Percentiles rank a stretch among this genome's conserved stretches.
phyloP scores from a whole-genome alignment of 2,113 vertebrate species.

The Tetraodon nigroviridis region DNA sequence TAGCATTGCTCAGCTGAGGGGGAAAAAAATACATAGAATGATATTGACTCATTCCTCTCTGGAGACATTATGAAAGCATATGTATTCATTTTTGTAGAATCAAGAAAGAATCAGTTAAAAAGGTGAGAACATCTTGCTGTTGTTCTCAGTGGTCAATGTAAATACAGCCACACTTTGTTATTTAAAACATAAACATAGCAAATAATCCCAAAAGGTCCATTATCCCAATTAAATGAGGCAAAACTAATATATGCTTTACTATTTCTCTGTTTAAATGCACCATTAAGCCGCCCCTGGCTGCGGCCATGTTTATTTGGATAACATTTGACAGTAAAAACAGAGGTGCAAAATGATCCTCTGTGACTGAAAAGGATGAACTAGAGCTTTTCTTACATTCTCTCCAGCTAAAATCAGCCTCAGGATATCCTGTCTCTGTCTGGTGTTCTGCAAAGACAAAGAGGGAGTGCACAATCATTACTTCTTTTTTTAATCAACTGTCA shows the following conservation, averaged over 20 bases:
- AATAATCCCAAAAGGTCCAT: too few species aligned
- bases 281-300: background rate
- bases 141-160: too few species aligned
- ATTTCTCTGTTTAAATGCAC: background rate
- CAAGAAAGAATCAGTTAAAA: too few species aligned
- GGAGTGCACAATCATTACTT: too few species aligned
- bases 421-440: slow-evolving; percentile 75
- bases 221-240: too few species aligned
- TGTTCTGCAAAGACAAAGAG: slow-evolving; percentile 56
- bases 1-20: slow-evolving; percentile 71
- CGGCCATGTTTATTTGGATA: background rate
- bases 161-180: too few species aligned
- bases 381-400: slow-evolving; percentile 71
- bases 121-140: too few species aligned
- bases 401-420: slow-evolving; percentile 74
- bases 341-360: slow-evolving; percentile 7
- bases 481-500: too few species aligned
- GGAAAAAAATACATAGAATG: background rate
- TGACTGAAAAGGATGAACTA: background rate
- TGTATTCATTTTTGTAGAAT: too few species aligned
- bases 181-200: too few species aligned
- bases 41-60: background rate
- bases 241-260: too few species aligned
- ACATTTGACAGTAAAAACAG: slow-evolving; percentile 14
- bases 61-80: background rate